Evolutionary conservation across 2,797 vertebrate genomes (phyloP).

Genomic region (Sebastes iracundus): DNA sequence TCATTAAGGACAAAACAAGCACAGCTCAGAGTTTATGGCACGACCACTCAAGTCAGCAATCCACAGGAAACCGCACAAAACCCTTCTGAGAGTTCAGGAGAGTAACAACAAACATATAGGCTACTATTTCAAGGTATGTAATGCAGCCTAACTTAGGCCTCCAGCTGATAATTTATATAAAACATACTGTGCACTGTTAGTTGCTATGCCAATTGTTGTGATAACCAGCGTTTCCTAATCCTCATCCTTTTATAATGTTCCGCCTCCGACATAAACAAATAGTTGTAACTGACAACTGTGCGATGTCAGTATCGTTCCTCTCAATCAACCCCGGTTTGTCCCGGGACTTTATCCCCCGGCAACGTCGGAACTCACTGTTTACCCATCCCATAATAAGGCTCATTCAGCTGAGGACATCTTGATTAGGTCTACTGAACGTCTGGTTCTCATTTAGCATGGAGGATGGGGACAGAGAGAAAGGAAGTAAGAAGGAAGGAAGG

Average conservation of each 20-base stretch:
- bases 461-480: constrained; percentile 46
- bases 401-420: constrained; percentile 82
- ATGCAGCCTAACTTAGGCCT: not conserved
- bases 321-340: constrained; percentile 69
- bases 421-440: constrained; percentile 79
- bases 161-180: not conserved
- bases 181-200: not conserved
- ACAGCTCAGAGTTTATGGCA: constrained; percentile 37
- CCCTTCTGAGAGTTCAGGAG: constrained; percentile 4
- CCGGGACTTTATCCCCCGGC: constrained; percentile 63
- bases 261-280: constrained; percentile 25
- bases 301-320: constrained; percentile 55
- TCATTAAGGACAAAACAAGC: constrained; percentile 71
- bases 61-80: constrained; percentile 41
- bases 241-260: not conserved
- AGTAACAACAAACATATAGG: not conserved
- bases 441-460: constrained; percentile 79
- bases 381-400: constrained; percentile 80
- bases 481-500: not conserved
- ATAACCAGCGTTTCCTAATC: not conserved
- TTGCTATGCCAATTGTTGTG: not conserved
- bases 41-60: constrained; percentile 33
- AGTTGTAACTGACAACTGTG: constrained; percentile 38
- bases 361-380: constrained; percentile 81
- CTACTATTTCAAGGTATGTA: not conserved